A percentile compares a stretch with the other conserved stretches of the same genome.
Conservation (phyloP, 2,888 invertebrate species). For the Cheilosia urbana region DNA sequence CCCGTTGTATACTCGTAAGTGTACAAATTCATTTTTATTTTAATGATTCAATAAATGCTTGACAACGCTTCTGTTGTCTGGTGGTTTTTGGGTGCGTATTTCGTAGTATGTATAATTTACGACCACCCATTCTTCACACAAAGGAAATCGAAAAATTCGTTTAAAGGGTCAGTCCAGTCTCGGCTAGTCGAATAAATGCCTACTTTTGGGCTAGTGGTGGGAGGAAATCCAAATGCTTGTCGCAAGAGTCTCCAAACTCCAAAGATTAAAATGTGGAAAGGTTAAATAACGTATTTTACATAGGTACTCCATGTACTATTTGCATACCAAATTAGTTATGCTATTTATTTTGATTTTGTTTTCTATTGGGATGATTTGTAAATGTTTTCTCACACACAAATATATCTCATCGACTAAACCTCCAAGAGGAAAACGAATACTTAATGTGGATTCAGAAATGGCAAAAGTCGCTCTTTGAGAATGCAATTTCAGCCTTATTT, state of each 20-base stretch:
- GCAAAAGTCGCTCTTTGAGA: too few relatives aligned
- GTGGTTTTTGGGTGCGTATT: slow-evolving; percentile 39
- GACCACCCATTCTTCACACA: slow-evolving; percentile 45
- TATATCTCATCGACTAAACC: neutral
- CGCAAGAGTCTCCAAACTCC: neutral
- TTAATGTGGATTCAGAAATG: neutral
- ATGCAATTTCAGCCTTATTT: too few relatives aligned
- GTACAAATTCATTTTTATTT: slow-evolving; percentile 59
- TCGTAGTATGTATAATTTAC: slow-evolving; percentile 41
- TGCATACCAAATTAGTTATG: slow-evolving; percentile 59
- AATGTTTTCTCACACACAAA: slow-evolving; percentile 43
- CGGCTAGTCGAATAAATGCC: too few relatives aligned
- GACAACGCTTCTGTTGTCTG: slow-evolving; percentile 40
- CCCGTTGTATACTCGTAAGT: slow-evolving; percentile 28
- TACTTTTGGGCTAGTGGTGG: neutral
- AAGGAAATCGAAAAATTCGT: slow-evolving; percentile 42
- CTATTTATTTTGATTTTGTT: slow-evolving; percentile 61
- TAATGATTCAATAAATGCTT: slow-evolving; percentile 60
- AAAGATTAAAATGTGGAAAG: slow-evolving; percentile 42
- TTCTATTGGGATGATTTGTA: slow-evolving; percentile 25
- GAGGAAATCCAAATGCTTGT: neutral
- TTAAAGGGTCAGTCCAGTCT: slow-evolving; percentile 29
- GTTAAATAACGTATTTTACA: slow-evolving; percentile 14
- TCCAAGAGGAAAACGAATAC: neutral
- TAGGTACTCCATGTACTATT: neutral